Evolutionary conservation across 2,888 invertebrate species (phyloP).

Genomic region (Hemistola chrysoprasaria): DNA sequence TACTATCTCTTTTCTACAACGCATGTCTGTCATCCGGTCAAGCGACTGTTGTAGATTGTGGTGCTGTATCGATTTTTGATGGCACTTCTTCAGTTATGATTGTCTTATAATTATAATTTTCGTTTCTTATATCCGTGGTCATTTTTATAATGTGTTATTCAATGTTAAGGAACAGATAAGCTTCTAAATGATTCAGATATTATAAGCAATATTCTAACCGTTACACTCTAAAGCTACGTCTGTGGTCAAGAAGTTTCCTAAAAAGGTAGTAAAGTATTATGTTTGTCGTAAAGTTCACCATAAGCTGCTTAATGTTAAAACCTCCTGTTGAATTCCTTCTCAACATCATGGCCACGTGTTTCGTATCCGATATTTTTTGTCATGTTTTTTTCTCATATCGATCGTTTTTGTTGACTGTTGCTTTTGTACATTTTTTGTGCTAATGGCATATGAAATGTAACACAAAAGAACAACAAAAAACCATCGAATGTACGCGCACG

Average conservation of each 20-base stretch:
- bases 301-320: conserved; percentile 27
- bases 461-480: conserved; percentile 36
- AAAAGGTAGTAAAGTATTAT: background rate
- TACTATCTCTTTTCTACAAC: conserved; percentile 50
- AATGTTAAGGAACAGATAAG: too few relatives aligned
- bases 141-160: background rate
- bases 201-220: too few relatives aligned
- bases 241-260: too few relatives aligned
- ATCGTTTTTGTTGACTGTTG: conserved; percentile 39
- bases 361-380: conserved; percentile 38
- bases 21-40: conserved; percentile 69
- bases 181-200: too few relatives aligned
- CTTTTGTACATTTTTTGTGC: conserved; percentile 44
- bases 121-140: background rate
- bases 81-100: conserved; percentile 28
- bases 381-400: conserved; percentile 34
- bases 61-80: conserved; percentile 61
- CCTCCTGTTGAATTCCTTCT: conserved; percentile 23
- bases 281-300: conserved; percentile 20
- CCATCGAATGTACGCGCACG: conserved; percentile 24
- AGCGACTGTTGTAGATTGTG: conserved; percentile 52
- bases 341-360: conserved; percentile 52
- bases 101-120: conserved; percentile 4
- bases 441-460: conserved; percentile 48
- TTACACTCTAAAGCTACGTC: too few relatives aligned